These are phyloP conservation scores for Tinea trinotella DNA, from an alignment of 2,888 invertebrate species.

Conservation along the genomic window DNA sequence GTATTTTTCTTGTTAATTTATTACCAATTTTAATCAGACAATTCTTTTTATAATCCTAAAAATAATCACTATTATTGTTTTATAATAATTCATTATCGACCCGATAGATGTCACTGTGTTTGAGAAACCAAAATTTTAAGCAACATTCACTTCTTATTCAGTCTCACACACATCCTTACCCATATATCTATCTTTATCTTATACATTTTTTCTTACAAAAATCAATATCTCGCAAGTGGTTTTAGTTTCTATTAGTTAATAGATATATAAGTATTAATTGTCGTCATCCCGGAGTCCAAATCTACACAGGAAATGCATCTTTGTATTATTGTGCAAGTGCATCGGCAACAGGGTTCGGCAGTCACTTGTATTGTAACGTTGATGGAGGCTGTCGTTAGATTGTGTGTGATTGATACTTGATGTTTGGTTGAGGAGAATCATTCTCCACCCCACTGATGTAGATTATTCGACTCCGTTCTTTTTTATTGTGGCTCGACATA, in stretches of 20 bases:
- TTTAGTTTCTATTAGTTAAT: background rate
- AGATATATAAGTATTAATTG: background rate
- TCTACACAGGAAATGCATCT: slow-evolving; percentile 40
- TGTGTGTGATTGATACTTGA: too few species aligned
- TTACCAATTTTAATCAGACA: too few species aligned
- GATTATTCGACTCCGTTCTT: slow-evolving; percentile 45
- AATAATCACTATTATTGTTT: too few species aligned
- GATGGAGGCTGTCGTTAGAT: too few species aligned
- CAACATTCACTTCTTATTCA: background rate
- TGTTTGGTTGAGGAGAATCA: background rate
- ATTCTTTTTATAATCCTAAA: too few species aligned
- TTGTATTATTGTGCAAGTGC: background rate
- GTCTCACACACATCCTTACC: background rate
- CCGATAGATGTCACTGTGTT: background rate
- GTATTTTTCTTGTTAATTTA: too few species aligned
- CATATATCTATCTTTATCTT: background rate
- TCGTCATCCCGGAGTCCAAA: slow-evolving; percentile 37
- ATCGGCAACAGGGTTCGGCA: background rate
- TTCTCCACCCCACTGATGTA: slow-evolving; percentile 37
- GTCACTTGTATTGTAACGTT: too few species aligned
- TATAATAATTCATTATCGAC: too few species aligned
- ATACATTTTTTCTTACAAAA: background rate
- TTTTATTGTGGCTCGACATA: background rate
- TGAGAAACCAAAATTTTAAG: too few species aligned
- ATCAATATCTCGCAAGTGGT: background rate